Base-by-base conservation (phyloP, 2,797 vertebrate genomes). In the Spinus olivaceus region DNA sequence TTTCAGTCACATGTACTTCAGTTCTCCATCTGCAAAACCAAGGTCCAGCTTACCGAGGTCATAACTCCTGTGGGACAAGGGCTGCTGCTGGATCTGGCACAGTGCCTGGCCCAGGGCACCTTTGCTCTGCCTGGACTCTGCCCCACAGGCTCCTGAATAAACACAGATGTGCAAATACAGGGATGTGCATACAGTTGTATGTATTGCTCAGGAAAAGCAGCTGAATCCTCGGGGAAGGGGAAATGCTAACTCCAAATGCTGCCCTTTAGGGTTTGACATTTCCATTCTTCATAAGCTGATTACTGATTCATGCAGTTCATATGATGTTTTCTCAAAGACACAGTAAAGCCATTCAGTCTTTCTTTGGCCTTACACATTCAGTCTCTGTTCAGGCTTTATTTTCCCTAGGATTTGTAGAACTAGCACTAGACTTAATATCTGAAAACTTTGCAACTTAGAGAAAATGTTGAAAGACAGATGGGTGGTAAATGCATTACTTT, bases 211-310 rank as follows among this genome's bases (percentile, higher is more conserved):
- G 93, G 71, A 83, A 49, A 66, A 65, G 85, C 57, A 67, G 51
- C 30, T 1, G 6, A 22, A 69, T 81, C 89, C 72, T 77, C 3
- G 1, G 88, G 82, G 76, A 81, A 67, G 61, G 77, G 54, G 69
- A 81, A 94, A 32, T 42, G 47, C 66, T 5, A 3, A 46, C 61
- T 86, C 61, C 77, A 78, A 91, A 64, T 44, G 81, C 64, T 67
- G 71, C 77, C 86, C 90, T 94, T 86, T 63, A 76, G 82, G 92
- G 66, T 88, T 59, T 94, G 91, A 90, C 86, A 70, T 86, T 90
- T 86, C 86, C 77, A 66, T 90, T 91, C 73, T 92, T 69, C 77
- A 7, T 90, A 83, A 92, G 90, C 85, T 51, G 82, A 92, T 96
- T 90, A 65, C 82, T 79, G 66, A 63, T 92, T 88, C 78, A 53